Evolutionary conservation across 1,140 invertebrate genomes (phyloP).

Genomic region (Drosophila suzukii): DNA sequence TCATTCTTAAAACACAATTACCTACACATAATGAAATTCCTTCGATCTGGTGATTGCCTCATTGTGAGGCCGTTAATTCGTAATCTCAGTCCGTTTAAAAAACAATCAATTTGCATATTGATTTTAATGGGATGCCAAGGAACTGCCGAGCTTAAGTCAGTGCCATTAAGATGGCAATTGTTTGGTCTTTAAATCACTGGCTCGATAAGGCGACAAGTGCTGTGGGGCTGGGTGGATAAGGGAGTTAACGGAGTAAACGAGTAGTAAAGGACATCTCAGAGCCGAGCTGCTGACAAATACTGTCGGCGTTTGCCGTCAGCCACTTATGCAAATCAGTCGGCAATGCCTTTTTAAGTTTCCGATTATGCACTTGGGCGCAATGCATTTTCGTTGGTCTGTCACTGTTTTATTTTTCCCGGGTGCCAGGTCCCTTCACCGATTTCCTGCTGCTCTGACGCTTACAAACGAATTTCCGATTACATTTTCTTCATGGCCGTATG

Average conservation of each 20-base stretch:
- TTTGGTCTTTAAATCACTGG: conserved; percentile 22
- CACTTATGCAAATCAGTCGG: conserved; percentile 78
- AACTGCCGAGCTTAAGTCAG: conserved; percentile 5
- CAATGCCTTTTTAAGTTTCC: conserved; percentile 72
- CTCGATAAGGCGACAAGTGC: conserved; percentile 13
- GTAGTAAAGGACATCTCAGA: not conserved
- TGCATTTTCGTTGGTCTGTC: conserved; percentile 12
- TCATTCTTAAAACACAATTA: not conserved
- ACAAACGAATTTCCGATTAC: conserved; percentile 77
- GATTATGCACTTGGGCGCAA: conserved; percentile 58
- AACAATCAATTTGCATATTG: conserved; percentile 39
- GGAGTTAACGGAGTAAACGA: not conserved
- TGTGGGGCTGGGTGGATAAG: not conserved
- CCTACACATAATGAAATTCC: conserved; percentile 25
- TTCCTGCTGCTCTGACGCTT: conserved; percentile 45
- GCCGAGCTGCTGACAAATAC: conserved; percentile 23
- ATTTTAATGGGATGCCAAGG: conserved; percentile 28
- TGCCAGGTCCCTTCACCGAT: not conserved
- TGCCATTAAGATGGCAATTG: conserved; percentile 19
- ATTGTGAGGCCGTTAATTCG: conserved; percentile 23
- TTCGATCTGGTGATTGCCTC: conserved; percentile 21
- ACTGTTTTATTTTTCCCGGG: conserved; percentile 3
- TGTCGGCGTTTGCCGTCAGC: conserved; percentile 57
- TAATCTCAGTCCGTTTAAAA: conserved; percentile 37
- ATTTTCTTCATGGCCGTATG: conserved; percentile 68